Conservation (phyloP, 30 jellyfish, hydroid and myxozoan species). For the Nemopilema nomurai region DNA sequence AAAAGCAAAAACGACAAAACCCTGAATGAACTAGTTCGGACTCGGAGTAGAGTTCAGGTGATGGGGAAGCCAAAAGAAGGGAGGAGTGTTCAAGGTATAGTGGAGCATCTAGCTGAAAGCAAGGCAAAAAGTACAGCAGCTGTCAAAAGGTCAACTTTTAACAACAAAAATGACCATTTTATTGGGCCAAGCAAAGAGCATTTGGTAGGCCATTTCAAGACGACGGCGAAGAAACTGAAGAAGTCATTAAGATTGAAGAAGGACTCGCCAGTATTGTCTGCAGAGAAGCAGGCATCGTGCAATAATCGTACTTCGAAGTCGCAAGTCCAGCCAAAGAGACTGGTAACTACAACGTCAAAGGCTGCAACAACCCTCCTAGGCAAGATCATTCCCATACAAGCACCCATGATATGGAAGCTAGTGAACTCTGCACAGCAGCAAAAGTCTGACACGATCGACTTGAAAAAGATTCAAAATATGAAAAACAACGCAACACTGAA, state of each 20-base stretch:
- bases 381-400: conserved; percentile 57
- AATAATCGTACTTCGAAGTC: conserved; percentile 9
- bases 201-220: conserved; percentile 17
- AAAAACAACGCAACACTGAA: conserved; percentile 60
- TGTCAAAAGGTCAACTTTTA: conserved; percentile 1
- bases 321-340: conserved; percentile 19
- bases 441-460: conserved; percentile 9
- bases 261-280: conserved; percentile 23
- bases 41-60: not conserved
- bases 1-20: not conserved
- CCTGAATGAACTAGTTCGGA: not conserved
- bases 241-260: not conserved
- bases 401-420: conserved; percentile 68
- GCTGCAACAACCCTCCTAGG: conserved; percentile 46
- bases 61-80: not conserved
- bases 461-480: conserved; percentile 45
- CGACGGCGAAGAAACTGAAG: conserved; percentile 36
- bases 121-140: not conserved
- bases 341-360: conserved; percentile 17
- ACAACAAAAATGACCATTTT: conserved; percentile 13
- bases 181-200: conserved; percentile 18
- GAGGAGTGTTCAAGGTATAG: not conserved
- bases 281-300: not conserved
- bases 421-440: conserved; percentile 54
- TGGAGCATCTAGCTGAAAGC: not conserved